Conservation (phyloP, 1,140 invertebrate genomes). For the Coelopa frigida region DNA sequence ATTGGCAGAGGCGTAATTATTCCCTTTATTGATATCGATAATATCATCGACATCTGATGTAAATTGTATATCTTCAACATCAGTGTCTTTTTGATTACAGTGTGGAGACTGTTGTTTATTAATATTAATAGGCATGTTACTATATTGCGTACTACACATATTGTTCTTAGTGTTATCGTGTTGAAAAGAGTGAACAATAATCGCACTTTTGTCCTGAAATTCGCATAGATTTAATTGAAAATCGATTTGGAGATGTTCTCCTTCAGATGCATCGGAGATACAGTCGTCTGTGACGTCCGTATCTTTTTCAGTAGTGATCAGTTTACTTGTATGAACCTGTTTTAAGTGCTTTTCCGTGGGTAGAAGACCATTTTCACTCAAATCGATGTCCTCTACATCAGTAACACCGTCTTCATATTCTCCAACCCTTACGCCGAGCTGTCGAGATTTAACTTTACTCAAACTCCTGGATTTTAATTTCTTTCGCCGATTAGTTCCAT, state of each 20-base stretch:
- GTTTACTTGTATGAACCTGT: slow-evolving; percentile 4
- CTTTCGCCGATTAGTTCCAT: slow-evolving; percentile 36
- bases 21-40: slow-evolving; percentile 13
- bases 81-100: slow-evolving; percentile 43
- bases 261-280: slow-evolving; percentile 22
- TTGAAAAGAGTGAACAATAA: not conserved
- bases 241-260: slow-evolving; percentile 6
- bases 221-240: too few species aligned
- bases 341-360: slow-evolving; percentile 26
- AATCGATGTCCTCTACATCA: slow-evolving; percentile 50
- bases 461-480: slow-evolving; percentile 34
- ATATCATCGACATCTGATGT: slow-evolving; percentile 47
- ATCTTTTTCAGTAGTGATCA: slow-evolving; percentile 11
- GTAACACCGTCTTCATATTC: slow-evolving; percentile 36
- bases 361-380: slow-evolving; percentile 45
- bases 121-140: slow-evolving; percentile 20
- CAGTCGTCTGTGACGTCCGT: slow-evolving; percentile 35
- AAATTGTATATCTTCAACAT: slow-evolving; percentile 49
- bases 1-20: slow-evolving; percentile 27
- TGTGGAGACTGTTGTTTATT: slow-evolving; percentile 24
- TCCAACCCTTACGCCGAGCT: slow-evolving; percentile 20
- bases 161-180: not conserved
- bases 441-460: slow-evolving; percentile 33
- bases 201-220: too few species aligned
- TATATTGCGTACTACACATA: not conserved